These are phyloP conservation scores for Hemicrepidius hirtus DNA, from an alignment of 2,888 invertebrate species.

Conservation along the genomic window DNA sequence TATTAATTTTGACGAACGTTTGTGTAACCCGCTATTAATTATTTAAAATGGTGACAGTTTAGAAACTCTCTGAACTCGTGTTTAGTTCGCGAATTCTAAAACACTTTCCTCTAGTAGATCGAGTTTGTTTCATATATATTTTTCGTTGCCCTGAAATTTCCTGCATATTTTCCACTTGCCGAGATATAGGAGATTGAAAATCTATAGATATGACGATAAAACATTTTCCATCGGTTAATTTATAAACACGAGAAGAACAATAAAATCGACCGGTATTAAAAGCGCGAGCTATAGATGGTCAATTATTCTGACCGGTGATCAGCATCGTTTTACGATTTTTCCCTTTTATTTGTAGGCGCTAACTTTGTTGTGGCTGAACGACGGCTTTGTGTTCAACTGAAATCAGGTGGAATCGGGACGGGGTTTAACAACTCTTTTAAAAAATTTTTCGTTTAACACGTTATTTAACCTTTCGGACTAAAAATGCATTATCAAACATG, in stretches of 20 bases:
- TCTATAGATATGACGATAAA: too few species aligned
- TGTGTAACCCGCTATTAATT: constrained; percentile 23
- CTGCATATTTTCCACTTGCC: too few species aligned
- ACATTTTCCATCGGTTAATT: too few species aligned
- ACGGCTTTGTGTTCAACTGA: too few species aligned
- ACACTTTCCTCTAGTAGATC: neutral
- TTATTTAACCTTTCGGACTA: too few species aligned
- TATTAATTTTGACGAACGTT: constrained; percentile 14
- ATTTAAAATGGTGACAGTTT: constrained; percentile 26
- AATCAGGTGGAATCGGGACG: too few species aligned
- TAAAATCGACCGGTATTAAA: constrained; percentile 3
- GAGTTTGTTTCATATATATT: constrained; percentile 4
- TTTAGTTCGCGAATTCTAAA: constrained; percentile 1
- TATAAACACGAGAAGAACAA: neutral
- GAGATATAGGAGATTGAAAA: too few species aligned
- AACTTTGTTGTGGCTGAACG: too few species aligned
- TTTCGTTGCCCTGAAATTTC: neutral
- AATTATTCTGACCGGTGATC: constrained; percentile 15
- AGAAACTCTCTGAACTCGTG: constrained; percentile 12
- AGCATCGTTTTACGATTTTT: neutral
- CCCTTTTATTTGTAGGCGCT: constrained; percentile 2
- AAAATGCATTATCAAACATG: too few species aligned
- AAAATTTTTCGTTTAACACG: too few species aligned
- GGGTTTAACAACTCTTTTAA: too few species aligned
- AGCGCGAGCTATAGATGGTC: neutral